A percentile compares a stretch with the other conserved stretches of the same genome.
Evolutionary conservation across 2,797 vertebrate genomes (phyloP).

Genomic region (Glossophaga mutica): DNA sequence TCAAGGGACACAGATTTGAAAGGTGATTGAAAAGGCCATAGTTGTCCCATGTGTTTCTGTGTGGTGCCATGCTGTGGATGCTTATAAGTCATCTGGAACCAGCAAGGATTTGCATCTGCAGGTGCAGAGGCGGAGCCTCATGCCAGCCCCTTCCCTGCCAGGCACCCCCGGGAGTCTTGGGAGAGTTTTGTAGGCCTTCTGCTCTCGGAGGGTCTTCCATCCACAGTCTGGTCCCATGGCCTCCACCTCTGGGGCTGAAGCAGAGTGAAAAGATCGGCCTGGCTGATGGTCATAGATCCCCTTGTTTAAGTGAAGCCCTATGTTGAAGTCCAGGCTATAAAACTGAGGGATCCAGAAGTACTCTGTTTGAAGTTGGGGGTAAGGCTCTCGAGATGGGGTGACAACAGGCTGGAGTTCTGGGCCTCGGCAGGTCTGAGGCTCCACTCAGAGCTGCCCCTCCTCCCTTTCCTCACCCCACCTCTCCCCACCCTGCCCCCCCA

Average conservation of each 20-base stretch:
- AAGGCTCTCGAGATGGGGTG: background rate
- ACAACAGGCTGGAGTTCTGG: background rate
- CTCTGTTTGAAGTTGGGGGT: background rate
- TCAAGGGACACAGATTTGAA: background rate
- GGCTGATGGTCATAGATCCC: background rate
- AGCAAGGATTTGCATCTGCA: accelerated
- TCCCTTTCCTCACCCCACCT: background rate
- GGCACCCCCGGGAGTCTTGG: accelerated
- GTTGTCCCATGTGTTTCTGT: accelerated
- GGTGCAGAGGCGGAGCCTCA: background rate
- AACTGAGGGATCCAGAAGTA: background rate
- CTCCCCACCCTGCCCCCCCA: conserved; percentile 54
- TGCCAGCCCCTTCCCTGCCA: background rate
- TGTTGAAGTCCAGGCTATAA: background rate
- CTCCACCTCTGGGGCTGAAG: background rate
- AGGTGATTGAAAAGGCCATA: background rate
- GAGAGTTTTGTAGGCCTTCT: background rate
- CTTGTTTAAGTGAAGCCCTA: background rate
- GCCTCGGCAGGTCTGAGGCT: background rate
- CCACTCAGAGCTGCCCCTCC: background rate
- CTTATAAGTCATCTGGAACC: background rate
- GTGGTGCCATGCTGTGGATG: background rate
- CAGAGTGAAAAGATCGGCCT: background rate
- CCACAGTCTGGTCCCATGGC: background rate
- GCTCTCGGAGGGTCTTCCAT: background rate